Conservation (phyloP, 2,797 vertebrate genomes). For the Ceryle rudis region DNA sequence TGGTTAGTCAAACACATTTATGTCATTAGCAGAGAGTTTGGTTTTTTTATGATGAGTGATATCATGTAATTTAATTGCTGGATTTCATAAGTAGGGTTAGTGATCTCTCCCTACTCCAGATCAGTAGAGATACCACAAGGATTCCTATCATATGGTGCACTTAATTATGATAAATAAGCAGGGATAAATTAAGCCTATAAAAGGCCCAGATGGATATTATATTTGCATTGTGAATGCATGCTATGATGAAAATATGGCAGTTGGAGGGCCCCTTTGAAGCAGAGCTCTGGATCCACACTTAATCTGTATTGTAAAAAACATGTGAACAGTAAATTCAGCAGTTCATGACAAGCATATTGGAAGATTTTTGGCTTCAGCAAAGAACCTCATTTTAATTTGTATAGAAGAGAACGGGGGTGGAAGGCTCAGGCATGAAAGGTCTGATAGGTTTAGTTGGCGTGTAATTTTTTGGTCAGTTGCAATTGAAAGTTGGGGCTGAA, state of each 20-base stretch:
- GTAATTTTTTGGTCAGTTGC: background rate
- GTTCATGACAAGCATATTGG: slow-evolving; percentile 21
- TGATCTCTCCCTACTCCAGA: slow-evolving; percentile 61
- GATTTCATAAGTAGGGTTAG: slow-evolving; percentile 64
- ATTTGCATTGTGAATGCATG: slow-evolving; percentile 38
- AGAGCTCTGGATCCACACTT: slow-evolving; percentile 37
- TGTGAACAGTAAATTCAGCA: slow-evolving; percentile 52
- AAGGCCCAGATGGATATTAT: slow-evolving; percentile 49
- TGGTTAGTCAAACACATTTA: slow-evolving; percentile 46
- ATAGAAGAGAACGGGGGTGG: background rate
- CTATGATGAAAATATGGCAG: slow-evolving; percentile 43
- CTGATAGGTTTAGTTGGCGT: background rate
- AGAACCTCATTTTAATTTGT: background rate
- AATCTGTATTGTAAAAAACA: slow-evolving; percentile 47
- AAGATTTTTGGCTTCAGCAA: background rate
- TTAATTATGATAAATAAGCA: slow-evolving; percentile 63
- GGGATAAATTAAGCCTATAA: slow-evolving; percentile 36
- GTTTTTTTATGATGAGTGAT: slow-evolving; percentile 6
- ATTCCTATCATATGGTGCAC: slow-evolving; percentile 46
- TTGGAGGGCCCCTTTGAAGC: slow-evolving; percentile 42
- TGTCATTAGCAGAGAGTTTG: background rate
- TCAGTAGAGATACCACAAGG: slow-evolving; percentile 53
- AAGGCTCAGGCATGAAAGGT: background rate
- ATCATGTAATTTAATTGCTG: slow-evolving; percentile 60
- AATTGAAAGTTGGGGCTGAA: background rate